A percentile compares a stretch with the other conserved stretches of the same genome.
Conservation (phyloP, 2,888 invertebrate genomes). For the Brenthis ino region DNA sequence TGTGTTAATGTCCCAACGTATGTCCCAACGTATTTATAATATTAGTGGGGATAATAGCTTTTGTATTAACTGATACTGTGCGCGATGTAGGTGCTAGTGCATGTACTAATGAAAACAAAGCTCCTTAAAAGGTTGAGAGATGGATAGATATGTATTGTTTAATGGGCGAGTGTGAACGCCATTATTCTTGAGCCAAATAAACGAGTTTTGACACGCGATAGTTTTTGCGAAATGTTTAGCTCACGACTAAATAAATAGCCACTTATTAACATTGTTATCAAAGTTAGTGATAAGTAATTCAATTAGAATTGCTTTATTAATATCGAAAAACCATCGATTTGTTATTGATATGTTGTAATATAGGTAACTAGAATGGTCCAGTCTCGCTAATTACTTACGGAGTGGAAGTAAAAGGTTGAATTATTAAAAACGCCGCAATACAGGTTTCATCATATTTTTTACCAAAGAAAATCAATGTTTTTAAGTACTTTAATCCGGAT, state of each 20-base stretch:
- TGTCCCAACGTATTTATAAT: too few relatives aligned
- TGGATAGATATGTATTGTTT: conserved; percentile 73
- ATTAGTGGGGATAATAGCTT: too few relatives aligned
- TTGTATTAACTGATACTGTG: too few relatives aligned
- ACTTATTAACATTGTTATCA: conserved; percentile 67
- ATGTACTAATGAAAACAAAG: conserved; percentile 40
- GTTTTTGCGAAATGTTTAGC: conserved; percentile 67
- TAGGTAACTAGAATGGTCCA: too few relatives aligned
- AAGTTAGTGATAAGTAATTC: conserved; percentile 70
- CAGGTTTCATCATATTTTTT: too few relatives aligned
- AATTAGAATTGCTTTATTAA: conserved; percentile 72
- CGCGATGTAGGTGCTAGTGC: conserved; percentile 15
- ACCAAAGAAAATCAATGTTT: too few relatives aligned
- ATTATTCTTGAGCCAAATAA: conserved; percentile 70
- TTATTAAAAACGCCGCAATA: too few relatives aligned
- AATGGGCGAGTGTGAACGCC: conserved; percentile 75
- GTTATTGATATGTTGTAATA: background rate
- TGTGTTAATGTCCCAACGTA: too few relatives aligned
- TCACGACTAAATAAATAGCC: conserved; percentile 75
- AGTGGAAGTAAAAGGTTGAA: too few relatives aligned
- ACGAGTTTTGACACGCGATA: conserved; percentile 76
- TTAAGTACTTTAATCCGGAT: too few relatives aligned
- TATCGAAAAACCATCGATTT: conserved; percentile 43
- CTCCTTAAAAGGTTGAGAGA: conserved; percentile 64
- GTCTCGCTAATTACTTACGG: too few relatives aligned